Conservation (phyloP, 2,888 invertebrate genomes). For the Osedax frankpressi region DNA sequence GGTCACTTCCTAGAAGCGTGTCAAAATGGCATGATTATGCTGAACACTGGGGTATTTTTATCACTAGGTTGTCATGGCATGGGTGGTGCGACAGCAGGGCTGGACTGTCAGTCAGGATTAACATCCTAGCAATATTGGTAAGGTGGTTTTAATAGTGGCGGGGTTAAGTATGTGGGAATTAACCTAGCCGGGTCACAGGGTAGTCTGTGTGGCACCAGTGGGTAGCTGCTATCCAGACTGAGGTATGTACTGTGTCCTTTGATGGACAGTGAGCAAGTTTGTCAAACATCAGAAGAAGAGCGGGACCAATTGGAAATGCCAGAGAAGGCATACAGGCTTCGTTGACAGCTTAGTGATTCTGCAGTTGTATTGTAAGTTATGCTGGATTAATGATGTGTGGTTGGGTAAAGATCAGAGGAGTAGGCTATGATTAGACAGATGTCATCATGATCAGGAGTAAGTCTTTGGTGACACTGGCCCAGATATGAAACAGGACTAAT, state of each 20-base stretch:
- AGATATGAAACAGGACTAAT: not conserved
- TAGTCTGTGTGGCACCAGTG: constrained; percentile 9
- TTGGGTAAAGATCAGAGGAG: not conserved
- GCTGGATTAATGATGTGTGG: not conserved
- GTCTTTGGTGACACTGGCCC: not conserved
- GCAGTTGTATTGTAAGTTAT: too few relatives aligned
- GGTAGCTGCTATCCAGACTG: not conserved
- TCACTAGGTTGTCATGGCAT: not conserved
- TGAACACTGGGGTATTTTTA: constrained; percentile 6
- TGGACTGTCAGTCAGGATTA: constrained; percentile 5
- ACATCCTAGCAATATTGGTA: constrained; percentile 1
- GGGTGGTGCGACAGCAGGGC: not conserved
- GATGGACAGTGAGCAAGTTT: not conserved
- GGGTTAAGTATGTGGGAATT: constrained; percentile 5
- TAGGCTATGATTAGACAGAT: constrained; percentile 1
- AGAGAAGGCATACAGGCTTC: too few relatives aligned
- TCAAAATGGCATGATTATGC: not conserved
- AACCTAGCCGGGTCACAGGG: not conserved
- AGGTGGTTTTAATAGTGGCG: not conserved
- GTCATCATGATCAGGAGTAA: not conserved
- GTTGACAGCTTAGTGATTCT: too few relatives aligned
- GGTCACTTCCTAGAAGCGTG: constrained; percentile 1
- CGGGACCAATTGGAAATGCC: not conserved
- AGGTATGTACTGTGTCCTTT: not conserved
- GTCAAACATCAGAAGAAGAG: not conserved